These are phyloP conservation scores for Nineta flava DNA, from an alignment of 2,888 invertebrate species.

Conservation along the genomic window DNA sequence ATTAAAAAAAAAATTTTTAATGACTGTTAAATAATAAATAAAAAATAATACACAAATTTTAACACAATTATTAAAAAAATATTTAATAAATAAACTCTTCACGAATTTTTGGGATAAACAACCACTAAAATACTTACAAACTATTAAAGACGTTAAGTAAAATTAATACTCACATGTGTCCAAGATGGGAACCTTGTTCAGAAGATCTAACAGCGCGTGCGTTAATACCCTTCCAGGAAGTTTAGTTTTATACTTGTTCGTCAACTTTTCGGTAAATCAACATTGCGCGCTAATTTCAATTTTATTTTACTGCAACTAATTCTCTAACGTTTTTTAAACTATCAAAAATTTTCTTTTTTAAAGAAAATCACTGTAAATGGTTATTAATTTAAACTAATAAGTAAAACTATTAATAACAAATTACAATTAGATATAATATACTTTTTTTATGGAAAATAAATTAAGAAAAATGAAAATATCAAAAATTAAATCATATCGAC, in stretches of 20 bases:
- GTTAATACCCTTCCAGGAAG: constrained; percentile 21
- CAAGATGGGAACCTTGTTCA: constrained; percentile 77
- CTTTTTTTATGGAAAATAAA: neutral
- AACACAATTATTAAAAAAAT: neutral
- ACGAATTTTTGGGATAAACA: neutral
- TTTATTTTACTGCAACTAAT: neutral
- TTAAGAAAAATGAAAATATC: neutral
- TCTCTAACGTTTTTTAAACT: too few species aligned
- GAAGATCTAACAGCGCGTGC: constrained; percentile 61
- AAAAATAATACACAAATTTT: neutral
- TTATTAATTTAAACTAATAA: neutral
- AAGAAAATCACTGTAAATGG: neutral
- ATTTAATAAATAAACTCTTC: neutral
- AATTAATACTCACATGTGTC: constrained; percentile 74
- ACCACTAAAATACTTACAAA: neutral
- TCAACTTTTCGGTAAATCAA: neutral
- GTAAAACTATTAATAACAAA: neutral
- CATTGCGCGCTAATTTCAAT: neutral
- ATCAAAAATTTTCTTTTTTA: neutral
- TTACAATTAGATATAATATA: neutral
- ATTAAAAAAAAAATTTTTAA: neutral
- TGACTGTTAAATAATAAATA: neutral
- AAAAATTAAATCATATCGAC: neutral
- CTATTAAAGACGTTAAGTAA: constrained; percentile 18
- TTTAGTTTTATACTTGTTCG: constrained; percentile 2